Base-by-base conservation (phyloP, 2,113 vertebrate genomes). In the Ceuthmochares aereus region DNA sequence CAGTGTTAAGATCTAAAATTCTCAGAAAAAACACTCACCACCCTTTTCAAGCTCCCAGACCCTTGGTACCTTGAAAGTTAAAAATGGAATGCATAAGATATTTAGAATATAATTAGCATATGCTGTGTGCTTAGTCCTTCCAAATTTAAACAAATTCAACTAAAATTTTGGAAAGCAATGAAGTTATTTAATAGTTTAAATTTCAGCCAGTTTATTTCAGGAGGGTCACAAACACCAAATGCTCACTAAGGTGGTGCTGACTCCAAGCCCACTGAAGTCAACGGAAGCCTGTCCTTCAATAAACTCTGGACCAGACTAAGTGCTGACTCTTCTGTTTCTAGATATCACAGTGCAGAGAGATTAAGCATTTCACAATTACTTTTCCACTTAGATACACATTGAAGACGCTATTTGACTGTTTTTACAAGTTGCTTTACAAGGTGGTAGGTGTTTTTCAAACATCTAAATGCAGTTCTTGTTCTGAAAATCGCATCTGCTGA, bases 341-440 rank as follows among this genome's bases (percentile, higher is more conserved):
- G 34, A 69, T 47, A 51, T 86, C 77, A 58, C 5, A 88, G 2
- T 84, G 36, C 37, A 52, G 1, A 60, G 34, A 91, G 52, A 94
- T 47, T 34, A 93, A n/a, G 9, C 58, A 76, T 54, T 73, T 90
- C 9, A 54, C 88, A 79, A 86, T 34, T 45, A 80, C 55, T 90
- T 69, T 67, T 58, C 47, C 42, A 74, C 36, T 93, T 37, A 73
- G 47, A 74, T 21, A 63, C 13, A 62, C 40, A 85, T 4, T 26
- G 27, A 72, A 76, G 29, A 23, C 66, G 16, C 58, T 77, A 30
- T 43, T 13, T 80, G 27, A 73, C 51, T 54, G 22, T 34, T 84
- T 90, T 90, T 59, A 92, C 47, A 76, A 89, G 30, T n/a, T 83
- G 58, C 51, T 94, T 93, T 80, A 90, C 36, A 90, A 79, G 7